These are phyloP conservation scores for Ptychodera flava DNA, from an alignment of 35 echinoderm and acorn worm genomes.

Conservation along the genomic window DNA sequence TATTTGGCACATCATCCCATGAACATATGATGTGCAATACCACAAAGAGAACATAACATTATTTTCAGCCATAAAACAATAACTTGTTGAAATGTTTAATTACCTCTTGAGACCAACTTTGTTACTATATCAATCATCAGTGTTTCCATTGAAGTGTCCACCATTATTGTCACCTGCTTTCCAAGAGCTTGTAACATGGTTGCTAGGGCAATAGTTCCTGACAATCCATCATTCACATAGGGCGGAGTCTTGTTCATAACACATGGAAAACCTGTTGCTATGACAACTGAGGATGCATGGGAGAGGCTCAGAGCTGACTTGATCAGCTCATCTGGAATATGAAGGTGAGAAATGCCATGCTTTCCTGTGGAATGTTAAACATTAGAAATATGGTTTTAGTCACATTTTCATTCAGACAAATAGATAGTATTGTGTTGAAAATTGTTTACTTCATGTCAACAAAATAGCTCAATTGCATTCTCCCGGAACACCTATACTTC, in stretches of 20 bases:
- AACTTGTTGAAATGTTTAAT: too few species aligned
- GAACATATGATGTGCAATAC: too few species aligned
- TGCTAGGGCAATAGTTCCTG: conserved; percentile 69
- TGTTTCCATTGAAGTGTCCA: conserved; percentile 6
- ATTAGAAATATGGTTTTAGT: too few species aligned
- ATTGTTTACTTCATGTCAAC: too few species aligned
- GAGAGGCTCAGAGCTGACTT: conserved; percentile 80
- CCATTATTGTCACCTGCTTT: conserved; percentile 52
- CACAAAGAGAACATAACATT: too few species aligned
- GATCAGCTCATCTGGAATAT: conserved; percentile 61
- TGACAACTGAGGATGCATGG: conserved; percentile 65
- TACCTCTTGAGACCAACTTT: conserved; percentile 46
- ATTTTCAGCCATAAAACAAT: too few species aligned
- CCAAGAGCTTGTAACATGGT: conserved; percentile 58
- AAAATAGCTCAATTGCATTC: too few species aligned
- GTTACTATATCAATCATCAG: conserved; percentile 31
- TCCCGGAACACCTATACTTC: too few species aligned
- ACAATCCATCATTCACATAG: conserved; percentile 65
- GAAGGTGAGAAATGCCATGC: conserved; percentile 42
- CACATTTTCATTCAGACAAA: too few species aligned
- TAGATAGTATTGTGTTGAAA: too few species aligned
- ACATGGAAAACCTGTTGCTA: conserved; percentile 70
- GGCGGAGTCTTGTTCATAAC: conserved; percentile 26
- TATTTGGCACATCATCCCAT: too few species aligned
- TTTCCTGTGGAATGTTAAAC: conserved; percentile 31